Evolutionary conservation across 2,113 vertebrate genomes (phyloP).

Genomic region (Saguinus midas): DNA sequence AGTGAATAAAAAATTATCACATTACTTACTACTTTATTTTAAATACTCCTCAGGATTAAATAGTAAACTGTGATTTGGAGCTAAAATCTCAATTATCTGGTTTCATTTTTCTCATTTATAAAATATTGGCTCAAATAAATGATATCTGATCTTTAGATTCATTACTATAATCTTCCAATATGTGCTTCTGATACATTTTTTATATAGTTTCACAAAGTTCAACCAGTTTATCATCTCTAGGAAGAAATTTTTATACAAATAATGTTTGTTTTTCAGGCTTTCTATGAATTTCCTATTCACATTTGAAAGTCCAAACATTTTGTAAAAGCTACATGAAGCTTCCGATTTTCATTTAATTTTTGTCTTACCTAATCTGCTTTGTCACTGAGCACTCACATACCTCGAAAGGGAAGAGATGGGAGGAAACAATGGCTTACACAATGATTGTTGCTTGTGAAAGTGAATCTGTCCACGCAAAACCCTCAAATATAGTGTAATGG

Average conservation of each 20-base stretch:
- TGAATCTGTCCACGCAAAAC: neutral
- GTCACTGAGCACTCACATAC: neutral
- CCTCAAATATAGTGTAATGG: neutral
- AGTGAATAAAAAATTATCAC: neutral
- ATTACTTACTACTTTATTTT: neutral
- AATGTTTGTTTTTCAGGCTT: neutral
- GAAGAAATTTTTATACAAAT: neutral
- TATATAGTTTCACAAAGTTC: neutral
- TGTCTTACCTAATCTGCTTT: neutral
- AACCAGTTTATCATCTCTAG: neutral
- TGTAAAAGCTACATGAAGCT: neutral
- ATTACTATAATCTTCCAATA: neutral
- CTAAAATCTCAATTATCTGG: neutral
- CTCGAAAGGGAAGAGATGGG: neutral
- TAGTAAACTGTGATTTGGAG: neutral
- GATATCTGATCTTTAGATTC: neutral
- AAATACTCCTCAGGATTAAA: neutral
- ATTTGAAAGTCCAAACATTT: neutral
- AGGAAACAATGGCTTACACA: neutral
- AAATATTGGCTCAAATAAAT: neutral
- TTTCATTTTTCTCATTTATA: neutral
- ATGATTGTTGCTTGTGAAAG: neutral
- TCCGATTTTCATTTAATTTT: constrained; percentile 10
- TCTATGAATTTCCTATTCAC: neutral
- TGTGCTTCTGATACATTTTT: neutral